These are phyloP conservation scores for Sialis fuliginosa DNA, from an alignment of 2,888 invertebrate genomes.

Conservation along the genomic window DNA sequence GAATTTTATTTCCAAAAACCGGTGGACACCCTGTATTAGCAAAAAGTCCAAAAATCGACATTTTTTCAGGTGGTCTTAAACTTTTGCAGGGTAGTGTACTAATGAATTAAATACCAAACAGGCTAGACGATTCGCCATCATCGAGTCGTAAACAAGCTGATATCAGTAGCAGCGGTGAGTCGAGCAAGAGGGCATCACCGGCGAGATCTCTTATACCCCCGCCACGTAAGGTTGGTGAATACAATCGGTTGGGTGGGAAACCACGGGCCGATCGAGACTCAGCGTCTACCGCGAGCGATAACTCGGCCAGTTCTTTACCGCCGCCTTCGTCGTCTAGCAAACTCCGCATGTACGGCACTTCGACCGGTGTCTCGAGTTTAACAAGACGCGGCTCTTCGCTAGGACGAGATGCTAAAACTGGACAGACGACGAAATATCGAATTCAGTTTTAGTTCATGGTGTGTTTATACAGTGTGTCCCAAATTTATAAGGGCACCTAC, in stretches of 20 bases:
- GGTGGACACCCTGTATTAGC: too few relatives aligned
- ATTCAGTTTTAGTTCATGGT: conserved; percentile 42
- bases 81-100: too few relatives aligned
- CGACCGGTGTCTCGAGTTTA: conserved; percentile 15
- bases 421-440: conserved; percentile 41
- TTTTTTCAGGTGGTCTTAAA: too few relatives aligned
- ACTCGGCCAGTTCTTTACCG: conserved; percentile 36
- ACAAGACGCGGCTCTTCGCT: conserved; percentile 35
- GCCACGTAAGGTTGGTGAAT: conserved; percentile 36
- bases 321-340: conserved; percentile 28
- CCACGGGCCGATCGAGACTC: conserved; percentile 29
- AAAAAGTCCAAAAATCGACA: too few relatives aligned
- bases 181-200: conserved; percentile 26
- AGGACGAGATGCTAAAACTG: conserved; percentile 35
- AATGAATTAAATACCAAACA: not conserved
- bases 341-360: conserved; percentile 25
- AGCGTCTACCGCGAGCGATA: conserved; percentile 31
- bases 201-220: conserved; percentile 32
- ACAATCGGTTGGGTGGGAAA: conserved; percentile 33
- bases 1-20: too few relatives aligned
- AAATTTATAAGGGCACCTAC: too few relatives aligned
- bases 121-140: conserved; percentile 4
- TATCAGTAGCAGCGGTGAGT: conserved; percentile 22
- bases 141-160: conserved; percentile 22
- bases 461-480: too few relatives aligned